Percentiles rank a stretch among this genome's conserved stretches.
Conservation (phyloP, 2,888 invertebrate species). For the Torymus texanus region DNA sequence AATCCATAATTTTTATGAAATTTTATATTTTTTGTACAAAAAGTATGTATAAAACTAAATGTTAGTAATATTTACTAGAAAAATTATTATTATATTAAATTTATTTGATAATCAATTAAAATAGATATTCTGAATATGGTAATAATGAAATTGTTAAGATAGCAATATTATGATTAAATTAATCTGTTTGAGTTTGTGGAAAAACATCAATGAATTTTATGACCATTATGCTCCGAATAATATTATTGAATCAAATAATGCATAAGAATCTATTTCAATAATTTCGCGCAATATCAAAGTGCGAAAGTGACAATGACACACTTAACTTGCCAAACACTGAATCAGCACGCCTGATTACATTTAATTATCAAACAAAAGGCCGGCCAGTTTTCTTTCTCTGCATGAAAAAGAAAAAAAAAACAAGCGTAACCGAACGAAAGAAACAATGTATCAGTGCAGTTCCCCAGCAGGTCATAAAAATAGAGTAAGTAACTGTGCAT, state of each 20-base stretch:
- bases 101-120: too few species aligned
- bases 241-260: background rate
- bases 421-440: too few species aligned
- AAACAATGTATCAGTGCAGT: background rate
- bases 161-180: too few species aligned
- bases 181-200: too few species aligned
- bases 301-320: conserved; percentile 35
- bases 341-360: conserved; percentile 27
- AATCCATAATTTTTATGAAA: background rate
- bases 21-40: too few species aligned
- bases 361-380: conserved; percentile 30
- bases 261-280: background rate
- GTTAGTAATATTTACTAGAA: too few species aligned
- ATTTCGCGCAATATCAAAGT: conserved; percentile 5
- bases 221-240: too few species aligned
- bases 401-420: background rate
- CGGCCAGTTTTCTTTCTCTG: background rate
- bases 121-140: too few species aligned
- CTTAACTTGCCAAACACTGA: conserved; percentile 40
- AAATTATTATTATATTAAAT: too few species aligned
- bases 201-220: too few species aligned
- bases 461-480: background rate
- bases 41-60: too few species aligned
- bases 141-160: too few species aligned
- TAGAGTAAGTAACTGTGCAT: background rate